Evolutionary conservation across 2,113 vertebrate species (phyloP), one percentile per base, ranked within the genome.

Genomic region (Labeo catla): DNA sequence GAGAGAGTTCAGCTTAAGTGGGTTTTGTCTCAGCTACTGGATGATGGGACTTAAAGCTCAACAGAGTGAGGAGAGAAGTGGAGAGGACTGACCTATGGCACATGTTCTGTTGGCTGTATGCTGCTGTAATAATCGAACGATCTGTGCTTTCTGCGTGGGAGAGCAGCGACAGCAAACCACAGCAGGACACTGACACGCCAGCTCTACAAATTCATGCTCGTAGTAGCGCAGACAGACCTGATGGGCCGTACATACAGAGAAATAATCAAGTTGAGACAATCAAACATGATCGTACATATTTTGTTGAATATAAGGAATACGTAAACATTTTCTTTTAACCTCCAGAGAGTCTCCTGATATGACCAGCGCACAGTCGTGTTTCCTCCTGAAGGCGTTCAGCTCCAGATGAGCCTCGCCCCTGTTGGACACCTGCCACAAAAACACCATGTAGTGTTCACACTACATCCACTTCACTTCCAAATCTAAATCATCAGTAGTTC

Each of bases 91-190:
- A 97, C 98, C 98, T 78, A 99, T 97, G 86, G 98, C 97, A 63
- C 98, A 99, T 0, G 97, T 99, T 74, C 97, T 96, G 89, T 95
- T 97, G 87, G 93, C 95, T 0, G 97, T 97, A 93, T 97, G 97
- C 89, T 96, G 97, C 88, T 97, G 96, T 10, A 99, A 92, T 61
- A 99, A 95, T n/a, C 89, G 93, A 89, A 97, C 98, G 4, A 99
- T 98, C 87, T 95, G 97, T 59, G 98, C 98, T 90, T 99, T 99
- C 91, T 99, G 98, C 0, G 98, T 99, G 9, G 98, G 98, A 0
- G 98, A 98, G 89, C 98, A 99, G 85, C 98, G 96, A 74, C 98
- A 99, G 95, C 98, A 99, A 45, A 99, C 98, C 45, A 99, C 98
- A 0, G 98, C 97, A 0, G 98, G 98, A 86, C 98, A 99, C 93